Evolutionary conservation across 2,888 invertebrate genomes (phyloP), one percentile per base, ranked within the genome.

Genomic region (Volucella inanis): DNA sequence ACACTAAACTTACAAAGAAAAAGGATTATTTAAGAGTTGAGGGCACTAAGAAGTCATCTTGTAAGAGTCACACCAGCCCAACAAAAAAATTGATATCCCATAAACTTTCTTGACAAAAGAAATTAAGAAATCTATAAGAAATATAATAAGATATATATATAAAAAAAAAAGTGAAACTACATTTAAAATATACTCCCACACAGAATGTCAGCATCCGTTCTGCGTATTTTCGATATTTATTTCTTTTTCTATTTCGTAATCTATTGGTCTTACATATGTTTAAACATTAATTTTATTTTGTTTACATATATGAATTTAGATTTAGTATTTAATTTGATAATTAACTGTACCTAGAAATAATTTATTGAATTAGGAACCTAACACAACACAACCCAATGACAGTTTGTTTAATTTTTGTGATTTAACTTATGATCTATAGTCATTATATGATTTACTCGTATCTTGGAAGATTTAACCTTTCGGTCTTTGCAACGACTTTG

Each of bases 401-500:
- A 59, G 55, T n/a, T 59, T 70, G 52, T 84, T 79, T 84, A 70
- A 84, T 84, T 77, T 80, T 31, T 31, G 31, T 31, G 31, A 31
- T 31, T 31, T 31, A 31, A 49, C 47, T 74, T 62, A 45, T 78
- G 45, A 57, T 71, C 64, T 68, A 43, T 57, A 67, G 52, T 64
- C 52, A 68, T 14, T 61, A 41, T 15, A 55, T 67, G 9, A 39
- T 61, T 22, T 41, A 38, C 15, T 62, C 43, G 12, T 31, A 31
- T 68, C 43, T 80, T 75, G 61, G 47, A 38, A 71, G 61, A 62
- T 39, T n/a, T 43, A 62, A 52, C 45, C 22, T 41, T 59, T 1
- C 1, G 12, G 3, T 49, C 15, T 54, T 78, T 74, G 57, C 83
- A 83, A 79, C 79, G 83, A 83, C 14, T 83, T 79, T 78, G 45